These are phyloP conservation scores for Globia sparganii DNA, from an alignment of 2,888 invertebrate genomes.

Conservation along the genomic window DNA sequence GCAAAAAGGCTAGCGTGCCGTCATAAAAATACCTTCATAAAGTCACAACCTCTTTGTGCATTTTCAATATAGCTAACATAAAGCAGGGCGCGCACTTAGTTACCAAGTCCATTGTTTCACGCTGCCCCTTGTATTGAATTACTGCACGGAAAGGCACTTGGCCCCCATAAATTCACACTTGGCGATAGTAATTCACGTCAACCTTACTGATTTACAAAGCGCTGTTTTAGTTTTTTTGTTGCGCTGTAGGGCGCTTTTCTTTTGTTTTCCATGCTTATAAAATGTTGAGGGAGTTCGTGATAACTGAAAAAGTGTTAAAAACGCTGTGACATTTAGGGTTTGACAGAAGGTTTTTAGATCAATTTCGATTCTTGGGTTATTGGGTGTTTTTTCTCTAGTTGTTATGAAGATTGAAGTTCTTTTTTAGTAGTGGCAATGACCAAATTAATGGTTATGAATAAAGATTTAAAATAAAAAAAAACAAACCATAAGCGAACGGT, in stretches of 20 bases:
- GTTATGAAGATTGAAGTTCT: background rate
- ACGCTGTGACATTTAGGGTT: background rate
- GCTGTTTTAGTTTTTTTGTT: constrained; percentile 68
- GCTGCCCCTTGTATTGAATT: constrained; percentile 64
- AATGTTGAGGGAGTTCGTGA: background rate
- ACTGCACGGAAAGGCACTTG: constrained; percentile 67
- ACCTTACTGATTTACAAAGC: constrained; percentile 77
- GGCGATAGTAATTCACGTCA: constrained; percentile 81
- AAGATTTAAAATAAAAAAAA: no score
- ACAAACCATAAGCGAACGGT: background rate
- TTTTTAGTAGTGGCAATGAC: background rate
- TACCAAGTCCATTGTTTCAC: constrained; percentile 53
- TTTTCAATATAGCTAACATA: constrained; percentile 27
- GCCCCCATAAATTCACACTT: constrained; percentile 78
- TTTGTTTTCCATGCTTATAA: constrained; percentile 14
- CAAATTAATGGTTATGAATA: no score
- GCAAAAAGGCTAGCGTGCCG: background rate
- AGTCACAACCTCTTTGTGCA: constrained; percentile 13
- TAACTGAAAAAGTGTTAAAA: background rate
- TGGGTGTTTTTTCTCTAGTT: background rate
- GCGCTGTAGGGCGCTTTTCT: constrained; percentile 32
- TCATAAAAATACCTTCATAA: background rate
- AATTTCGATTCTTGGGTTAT: background rate
- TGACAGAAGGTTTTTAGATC: background rate
- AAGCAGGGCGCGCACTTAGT: constrained; percentile 36